Evolutionary conservation across 2,888 invertebrate species (phyloP).

Genomic region (Orchestes rusci): DNA sequence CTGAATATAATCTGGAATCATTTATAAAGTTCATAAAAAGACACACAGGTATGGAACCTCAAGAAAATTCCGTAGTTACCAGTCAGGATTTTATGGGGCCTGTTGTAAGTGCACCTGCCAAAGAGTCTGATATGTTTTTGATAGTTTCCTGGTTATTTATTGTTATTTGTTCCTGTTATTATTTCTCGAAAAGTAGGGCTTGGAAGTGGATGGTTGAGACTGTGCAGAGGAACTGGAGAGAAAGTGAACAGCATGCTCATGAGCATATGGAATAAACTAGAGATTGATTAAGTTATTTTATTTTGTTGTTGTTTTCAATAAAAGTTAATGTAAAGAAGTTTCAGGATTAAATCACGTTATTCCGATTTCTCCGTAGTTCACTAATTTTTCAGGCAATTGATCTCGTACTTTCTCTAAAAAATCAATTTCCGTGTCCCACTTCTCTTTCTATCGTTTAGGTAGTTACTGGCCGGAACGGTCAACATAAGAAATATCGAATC

Average conservation of each 20-base stretch:
- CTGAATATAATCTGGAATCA: slow-evolving; percentile 69
- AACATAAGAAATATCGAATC: too few relatives aligned
- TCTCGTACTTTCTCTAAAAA: too few relatives aligned
- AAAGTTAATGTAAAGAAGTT: too few relatives aligned
- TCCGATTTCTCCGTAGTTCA: too few relatives aligned
- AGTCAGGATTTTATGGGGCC: slow-evolving; percentile 76
- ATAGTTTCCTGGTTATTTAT: slow-evolving; percentile 83
- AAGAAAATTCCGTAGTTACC: slow-evolving; percentile 58
- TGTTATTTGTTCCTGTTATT: slow-evolving; percentile 62
- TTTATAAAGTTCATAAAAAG: slow-evolving; percentile 72
- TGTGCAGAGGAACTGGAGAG: slow-evolving; percentile 80
- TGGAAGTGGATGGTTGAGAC: slow-evolving; percentile 77
- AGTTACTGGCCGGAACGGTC: too few relatives aligned
- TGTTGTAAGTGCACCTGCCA: slow-evolving; percentile 66
- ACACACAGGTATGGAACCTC: slow-evolving; percentile 62
- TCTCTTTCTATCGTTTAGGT: too few relatives aligned
- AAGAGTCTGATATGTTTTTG: slow-evolving; percentile 74
- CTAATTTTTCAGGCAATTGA: too few relatives aligned
- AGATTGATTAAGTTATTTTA: too few relatives aligned
- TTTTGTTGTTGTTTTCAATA: too few relatives aligned
- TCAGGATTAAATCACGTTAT: too few relatives aligned
- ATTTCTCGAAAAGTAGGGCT: slow-evolving; percentile 68
- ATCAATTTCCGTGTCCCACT: too few relatives aligned
- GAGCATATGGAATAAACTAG: slow-evolving; percentile 53
- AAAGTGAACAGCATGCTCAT: slow-evolving; percentile 77